Percentiles rank a stretch among this genome's conserved stretches.
phyloP scores from a whole-genome alignment of 1,140 invertebrate genomes.

The Drosophila repleta region DNA sequence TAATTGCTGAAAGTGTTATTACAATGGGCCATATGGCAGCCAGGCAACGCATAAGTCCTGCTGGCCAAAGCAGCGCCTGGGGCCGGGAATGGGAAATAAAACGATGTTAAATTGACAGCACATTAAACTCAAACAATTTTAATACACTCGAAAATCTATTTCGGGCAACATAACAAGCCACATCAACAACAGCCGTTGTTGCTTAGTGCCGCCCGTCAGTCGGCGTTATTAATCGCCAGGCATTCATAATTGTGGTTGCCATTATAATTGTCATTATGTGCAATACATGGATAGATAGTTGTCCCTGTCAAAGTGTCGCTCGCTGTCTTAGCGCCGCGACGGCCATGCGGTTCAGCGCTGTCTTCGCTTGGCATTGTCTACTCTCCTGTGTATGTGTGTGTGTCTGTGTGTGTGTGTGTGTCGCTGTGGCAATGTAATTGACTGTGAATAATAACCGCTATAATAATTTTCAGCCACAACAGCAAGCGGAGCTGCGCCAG shows the following conservation, averaged over 20 bases:
- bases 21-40: slow-evolving; percentile 30
- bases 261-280: slow-evolving; percentile 82
- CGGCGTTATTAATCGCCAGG: slow-evolving; percentile 77
- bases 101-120: slow-evolving; percentile 70
- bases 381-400: not conserved
- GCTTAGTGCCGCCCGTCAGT: slow-evolving; percentile 35
- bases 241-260: slow-evolving; percentile 80
- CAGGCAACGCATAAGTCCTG: slow-evolving; percentile 22
- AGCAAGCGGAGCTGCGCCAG: slow-evolving; percentile 40
- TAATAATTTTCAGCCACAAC: slow-evolving; percentile 80
- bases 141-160: slow-evolving; percentile 73
- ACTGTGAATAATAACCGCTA: slow-evolving; percentile 83
- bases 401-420: slow-evolving; percentile 26
- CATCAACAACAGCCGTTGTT: slow-evolving; percentile 13
- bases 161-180: slow-evolving; percentile 23
- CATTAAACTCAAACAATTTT: slow-evolving; percentile 60
- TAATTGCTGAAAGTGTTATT: not conserved
- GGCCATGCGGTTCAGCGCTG: slow-evolving; percentile 33
- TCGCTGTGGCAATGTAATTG: slow-evolving; percentile 76
- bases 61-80: not conserved
- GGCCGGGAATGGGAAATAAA: slow-evolving; percentile 57
- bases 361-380: slow-evolving; percentile 1
- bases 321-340: slow-evolving; percentile 48
- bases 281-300: slow-evolving; percentile 76
- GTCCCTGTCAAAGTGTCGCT: slow-evolving; percentile 73